These are phyloP conservation scores for Sarotherodon lohbergeri DNA, from an alignment of 2,113 vertebrate genomes.

Conservation along the genomic window DNA sequence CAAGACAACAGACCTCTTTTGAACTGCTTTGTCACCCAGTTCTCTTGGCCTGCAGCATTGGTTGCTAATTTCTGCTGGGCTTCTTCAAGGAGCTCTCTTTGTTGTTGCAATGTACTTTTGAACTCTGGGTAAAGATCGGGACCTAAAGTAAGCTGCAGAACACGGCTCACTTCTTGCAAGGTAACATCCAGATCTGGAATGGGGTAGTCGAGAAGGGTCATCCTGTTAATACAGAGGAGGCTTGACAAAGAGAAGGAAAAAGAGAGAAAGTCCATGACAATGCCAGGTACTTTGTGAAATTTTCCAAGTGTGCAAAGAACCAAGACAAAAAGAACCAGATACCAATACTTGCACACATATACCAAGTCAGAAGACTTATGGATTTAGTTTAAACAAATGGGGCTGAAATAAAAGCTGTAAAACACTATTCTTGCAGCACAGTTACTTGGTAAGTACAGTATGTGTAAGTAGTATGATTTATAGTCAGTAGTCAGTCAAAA, in stretches of 20 bases:
- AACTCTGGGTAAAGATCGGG: constrained; percentile 65
- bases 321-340: not conserved
- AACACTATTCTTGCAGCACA: not conserved
- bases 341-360: not conserved
- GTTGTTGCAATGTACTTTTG: constrained; percentile 51
- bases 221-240: constrained; percentile 38
- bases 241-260: not conserved
- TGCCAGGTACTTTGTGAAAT: not conserved
- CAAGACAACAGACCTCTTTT: constrained; percentile 68
- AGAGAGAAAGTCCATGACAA: not conserved
- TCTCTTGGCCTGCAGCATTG: constrained; percentile 49
- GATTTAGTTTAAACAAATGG: not conserved
- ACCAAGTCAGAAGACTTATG: not conserved
- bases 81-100: constrained; percentile 56
- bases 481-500: not conserved
- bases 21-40: constrained; percentile 76
- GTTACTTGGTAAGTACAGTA: not conserved
- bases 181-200: constrained; percentile 71
- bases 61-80: constrained; percentile 41
- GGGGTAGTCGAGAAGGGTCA: constrained; percentile 72
- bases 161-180: constrained; percentile 68
- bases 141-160: constrained; percentile 71
- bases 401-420: not conserved
- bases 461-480: not conserved
- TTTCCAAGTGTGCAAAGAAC: not conserved